Conservation (phyloP, 2,888 invertebrate genomes). For the Eremobia ochroleuca region DNA sequence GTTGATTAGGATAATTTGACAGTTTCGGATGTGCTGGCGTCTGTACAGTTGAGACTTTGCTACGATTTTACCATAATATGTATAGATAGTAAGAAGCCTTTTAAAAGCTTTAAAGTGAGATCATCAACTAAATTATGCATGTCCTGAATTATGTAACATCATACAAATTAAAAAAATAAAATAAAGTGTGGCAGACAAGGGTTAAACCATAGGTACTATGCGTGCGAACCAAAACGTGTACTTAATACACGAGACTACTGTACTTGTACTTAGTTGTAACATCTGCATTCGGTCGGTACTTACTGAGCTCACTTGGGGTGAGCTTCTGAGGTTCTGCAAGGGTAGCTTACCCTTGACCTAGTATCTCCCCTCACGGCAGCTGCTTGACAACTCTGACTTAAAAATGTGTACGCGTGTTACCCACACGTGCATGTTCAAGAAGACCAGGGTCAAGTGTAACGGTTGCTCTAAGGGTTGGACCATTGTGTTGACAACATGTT, state of each 20-base stretch:
- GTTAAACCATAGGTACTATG: not conserved
- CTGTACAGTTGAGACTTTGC: too few relatives aligned
- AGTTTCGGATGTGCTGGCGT: too few relatives aligned
- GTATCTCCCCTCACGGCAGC: not conserved
- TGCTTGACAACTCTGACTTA: not conserved
- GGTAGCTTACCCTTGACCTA: not conserved
- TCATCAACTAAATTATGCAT: not conserved
- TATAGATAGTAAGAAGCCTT: too few relatives aligned
- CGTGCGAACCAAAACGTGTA: not conserved
- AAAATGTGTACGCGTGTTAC: too few relatives aligned
- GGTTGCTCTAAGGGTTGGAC: not conserved
- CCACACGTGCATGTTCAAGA: too few relatives aligned
- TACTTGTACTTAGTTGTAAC: not conserved
- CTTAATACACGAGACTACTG: too few relatives aligned
- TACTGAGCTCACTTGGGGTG: not conserved
- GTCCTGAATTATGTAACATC: not conserved
- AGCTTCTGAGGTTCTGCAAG: conserved; percentile 1
- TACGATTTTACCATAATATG: too few relatives aligned
- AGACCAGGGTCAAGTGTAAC: not conserved
- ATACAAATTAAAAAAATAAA: not conserved
- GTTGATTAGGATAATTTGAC: too few relatives aligned
- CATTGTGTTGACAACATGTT: not conserved
- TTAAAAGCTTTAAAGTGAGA: not conserved
- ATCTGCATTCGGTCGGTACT: not conserved
- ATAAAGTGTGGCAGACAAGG: not conserved